Percentiles rank a stretch among this genome's conserved stretches.
phyloP scores from a whole-genome alignment of 2,888 invertebrate species.

The Molorchus minor region DNA sequence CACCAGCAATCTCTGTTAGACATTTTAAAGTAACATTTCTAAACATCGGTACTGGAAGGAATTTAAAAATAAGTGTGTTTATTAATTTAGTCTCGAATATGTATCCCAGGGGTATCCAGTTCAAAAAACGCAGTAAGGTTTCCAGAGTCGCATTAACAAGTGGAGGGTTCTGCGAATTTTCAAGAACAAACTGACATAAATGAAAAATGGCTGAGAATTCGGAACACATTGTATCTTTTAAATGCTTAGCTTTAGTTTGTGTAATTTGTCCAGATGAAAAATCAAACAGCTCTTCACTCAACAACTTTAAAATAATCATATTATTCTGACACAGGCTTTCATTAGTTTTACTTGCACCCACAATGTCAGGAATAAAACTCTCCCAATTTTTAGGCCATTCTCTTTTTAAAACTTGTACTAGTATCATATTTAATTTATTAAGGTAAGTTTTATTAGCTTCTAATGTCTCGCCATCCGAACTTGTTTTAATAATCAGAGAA shows the following conservation, averaged over 20 bases:
- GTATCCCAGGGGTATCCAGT: constrained; percentile 99
- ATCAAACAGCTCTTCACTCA: constrained; percentile 99
- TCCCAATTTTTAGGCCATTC: constrained; percentile 99
- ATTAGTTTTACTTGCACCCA: constrained; percentile 98
- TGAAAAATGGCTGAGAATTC: constrained; percentile 99
- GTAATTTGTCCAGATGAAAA: constrained; percentile 98
- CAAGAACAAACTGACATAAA: constrained; percentile 97
- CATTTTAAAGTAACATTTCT: constrained; percentile 98
- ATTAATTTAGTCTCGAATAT: constrained; percentile 99
- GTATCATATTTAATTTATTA: constrained; percentile 98
- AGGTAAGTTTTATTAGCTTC: constrained; percentile 96
- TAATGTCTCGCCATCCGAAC: constrained; percentile 88
- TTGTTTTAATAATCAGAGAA: constrained; percentile 97
- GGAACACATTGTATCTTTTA: constrained; percentile 99
- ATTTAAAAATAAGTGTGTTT: constrained; percentile 93
- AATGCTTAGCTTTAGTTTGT: constrained; percentile 97
- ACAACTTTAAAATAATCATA: constrained; percentile 96
- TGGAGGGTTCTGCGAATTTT: constrained; percentile 96
- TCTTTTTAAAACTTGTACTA: constrained; percentile 98
- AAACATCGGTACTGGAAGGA: constrained; percentile 86
- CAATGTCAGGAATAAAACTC: constrained; percentile 98
- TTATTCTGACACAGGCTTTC: constrained; percentile 99
- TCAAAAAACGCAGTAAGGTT: constrained; percentile 94
- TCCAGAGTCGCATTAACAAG: constrained; percentile 96
- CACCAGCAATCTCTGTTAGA: constrained; percentile 96